Evolutionary conservation across 2,888 invertebrate genomes (phyloP), one percentile per base, ranked within the genome.

Genomic region (Mesodorylaimus sp.): DNA sequence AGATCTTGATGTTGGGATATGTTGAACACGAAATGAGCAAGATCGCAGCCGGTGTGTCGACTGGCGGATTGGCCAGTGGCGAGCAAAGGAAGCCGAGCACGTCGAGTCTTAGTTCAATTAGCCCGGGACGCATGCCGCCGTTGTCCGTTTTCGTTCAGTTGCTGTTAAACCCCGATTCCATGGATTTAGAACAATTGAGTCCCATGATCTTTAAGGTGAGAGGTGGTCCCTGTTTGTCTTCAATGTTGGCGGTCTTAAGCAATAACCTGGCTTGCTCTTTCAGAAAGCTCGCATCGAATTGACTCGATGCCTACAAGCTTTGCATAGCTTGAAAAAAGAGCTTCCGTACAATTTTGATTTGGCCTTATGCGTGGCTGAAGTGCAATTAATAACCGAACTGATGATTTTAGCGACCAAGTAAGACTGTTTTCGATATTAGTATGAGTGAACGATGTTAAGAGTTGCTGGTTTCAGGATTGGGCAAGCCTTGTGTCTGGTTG

Each of bases 301-400:
- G 37, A 55, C 55, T 32, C 53, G 56, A 1, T 53, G 56, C 5
- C 48, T 58, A n/a, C 50, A 53, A 25, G 56, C 59, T 7, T 47
- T 61, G 39, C 53, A 57, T 41, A 55, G 54, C 3, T 51, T 58
- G 3, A 53, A 59, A 21, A 53, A 55, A 37, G 16, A 28, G 2
- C 23, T 45, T 43, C 60, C 60, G 0, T 61, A 62, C 53, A 60
- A 60, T 45, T 62, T 56, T 47, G 61, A 62, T 38, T 47, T 62
- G 39, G 61, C 62, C 7, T 51, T 62, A 3, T 60, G 67, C 16
- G 54, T 61, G 61, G 69, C 61, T 50, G 78, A 77, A 58, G 63
- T 77, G 13, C 73, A 74, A 52, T 61, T 77, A n/a, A 74, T 76
- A 2, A 74, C 74, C 52, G 77, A 77, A 59, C 65, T 78, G 39